Conservation (phyloP, 1,140 invertebrate genomes). For the Lepidurus packardi region DNA sequence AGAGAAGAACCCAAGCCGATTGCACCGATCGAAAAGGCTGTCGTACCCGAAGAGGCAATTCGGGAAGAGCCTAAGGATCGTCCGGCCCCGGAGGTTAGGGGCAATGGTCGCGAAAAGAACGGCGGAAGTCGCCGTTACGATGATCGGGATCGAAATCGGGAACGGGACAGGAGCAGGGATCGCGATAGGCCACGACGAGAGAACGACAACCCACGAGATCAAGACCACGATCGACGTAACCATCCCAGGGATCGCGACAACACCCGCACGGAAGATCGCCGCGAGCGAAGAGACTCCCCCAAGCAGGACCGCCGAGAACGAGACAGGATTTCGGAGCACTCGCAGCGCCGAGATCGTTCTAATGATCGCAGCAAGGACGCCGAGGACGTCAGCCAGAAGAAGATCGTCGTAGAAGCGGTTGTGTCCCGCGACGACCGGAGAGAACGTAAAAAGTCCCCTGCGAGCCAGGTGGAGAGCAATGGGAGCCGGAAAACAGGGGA, state of each 20-base stretch:
- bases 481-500: neutral
- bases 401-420: neutral
- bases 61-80: neutral
- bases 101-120: conserved; percentile 30
- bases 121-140: conserved; percentile 37
- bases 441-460: neutral
- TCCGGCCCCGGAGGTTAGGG: too few relatives aligned
- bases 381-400: neutral
- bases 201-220: neutral
- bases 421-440: neutral
- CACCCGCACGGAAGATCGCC: conserved; percentile 1
- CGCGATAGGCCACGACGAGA: neutral
- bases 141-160: conserved; percentile 32
- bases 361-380: neutral
- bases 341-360: conserved; percentile 14
- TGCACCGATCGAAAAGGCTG: conserved; percentile 4
- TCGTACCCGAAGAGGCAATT: neutral
- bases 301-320: neutral
- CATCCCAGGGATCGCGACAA: neutral
- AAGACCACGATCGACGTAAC: neutral
- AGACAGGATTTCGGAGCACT: neutral
- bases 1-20: conserved; percentile 7
- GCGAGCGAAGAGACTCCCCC: neutral
- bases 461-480: neutral
- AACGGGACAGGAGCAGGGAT: conserved; percentile 24